Base-by-base conservation (phyloP, 2,113 vertebrate species). In the Pavo muticus region DNA sequence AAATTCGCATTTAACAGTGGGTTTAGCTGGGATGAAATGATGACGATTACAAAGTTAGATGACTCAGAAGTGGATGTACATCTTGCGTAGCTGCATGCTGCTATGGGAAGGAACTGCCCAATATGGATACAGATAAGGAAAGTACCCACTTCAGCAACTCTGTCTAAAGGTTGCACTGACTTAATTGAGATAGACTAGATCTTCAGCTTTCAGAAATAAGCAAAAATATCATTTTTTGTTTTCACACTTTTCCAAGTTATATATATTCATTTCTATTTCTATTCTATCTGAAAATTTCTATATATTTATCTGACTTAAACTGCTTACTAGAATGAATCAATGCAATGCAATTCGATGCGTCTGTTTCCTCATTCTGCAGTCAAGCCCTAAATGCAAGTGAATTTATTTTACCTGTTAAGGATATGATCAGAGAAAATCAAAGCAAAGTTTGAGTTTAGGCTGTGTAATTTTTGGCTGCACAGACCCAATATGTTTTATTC, bases 381-480 rank as follows among this genome's bases (percentile, higher is more conserved):
- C 56, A 74, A 88, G 35, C 39, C 14, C 27, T 68, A 93, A 91
- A 91, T 52, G 47, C 6, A 79, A 91, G 44, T 9, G 44, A 84
- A n/a, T n/a, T 91, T 24, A 9, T 48, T 90, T 89, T 94, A 88
- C 4, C 30, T 78, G 17, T 24, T 57, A 91, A 82, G 18, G 9
- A 3, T 52, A 21, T 6, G 40, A 65, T 91, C 71, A 83, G 87
- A 50, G 40, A 88, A 93, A 68, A 91, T 90, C 72, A 91, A 90
- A 93, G 75, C 59, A 91, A 30, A 80, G 75, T 59, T 13, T 44
- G n/a, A 85, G 44, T 75, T 82, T n/a, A 79, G 50, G 20, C 21
- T 75, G 39, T 84, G 23, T 74, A 84, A 69, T 78, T 91, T 91
- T 89, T 87, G 70, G 32, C 32, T 65, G 63, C 75, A 84, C 59